Conservation (phyloP, 2,888 invertebrate species). For the Synanthedon vespiformis region DNA sequence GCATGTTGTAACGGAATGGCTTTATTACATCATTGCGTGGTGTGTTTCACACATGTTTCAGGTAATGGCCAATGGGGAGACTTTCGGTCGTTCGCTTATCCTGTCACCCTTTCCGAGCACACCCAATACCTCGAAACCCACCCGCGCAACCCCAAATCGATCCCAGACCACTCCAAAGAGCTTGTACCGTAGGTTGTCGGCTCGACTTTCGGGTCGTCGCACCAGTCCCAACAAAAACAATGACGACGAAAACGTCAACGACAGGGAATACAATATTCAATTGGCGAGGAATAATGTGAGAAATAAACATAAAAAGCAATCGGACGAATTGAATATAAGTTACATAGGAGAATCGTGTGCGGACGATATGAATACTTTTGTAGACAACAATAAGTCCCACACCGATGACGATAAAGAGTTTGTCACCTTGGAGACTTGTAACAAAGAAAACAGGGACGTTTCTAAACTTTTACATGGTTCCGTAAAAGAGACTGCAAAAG, state of each 20-base stretch:
- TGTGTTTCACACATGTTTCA: slow-evolving; percentile 75
- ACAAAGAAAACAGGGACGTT: slow-evolving; percentile 53
- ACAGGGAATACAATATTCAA: slow-evolving; percentile 41
- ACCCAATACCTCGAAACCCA: slow-evolving; percentile 41
- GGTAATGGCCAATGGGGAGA: slow-evolving; percentile 77
- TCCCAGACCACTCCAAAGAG: slow-evolving; percentile 60
- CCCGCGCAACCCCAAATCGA: slow-evolving; percentile 46
- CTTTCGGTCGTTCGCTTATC: slow-evolving; percentile 75
- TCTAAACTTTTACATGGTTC: slow-evolving; percentile 31
- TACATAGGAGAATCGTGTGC: slow-evolving; percentile 41
- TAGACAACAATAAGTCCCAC: slow-evolving; percentile 22
- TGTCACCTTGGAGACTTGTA: slow-evolving; percentile 33
- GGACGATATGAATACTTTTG: slow-evolving; percentile 32
- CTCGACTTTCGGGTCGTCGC: slow-evolving; percentile 55
- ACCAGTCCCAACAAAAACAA: slow-evolving; percentile 25
- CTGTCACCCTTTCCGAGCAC: slow-evolving; percentile 59
- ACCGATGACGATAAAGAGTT: slow-evolving; percentile 34
- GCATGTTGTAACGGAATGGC: slow-evolving; percentile 70
- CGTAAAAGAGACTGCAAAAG: slow-evolving; percentile 35
- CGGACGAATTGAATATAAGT: slow-evolving; percentile 41
- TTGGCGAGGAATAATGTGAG: slow-evolving; percentile 40
- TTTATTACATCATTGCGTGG: slow-evolving; percentile 71
- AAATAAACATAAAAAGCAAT: slow-evolving; percentile 33
- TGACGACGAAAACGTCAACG: slow-evolving; percentile 19
- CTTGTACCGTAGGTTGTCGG: slow-evolving; percentile 59